Percentiles rank a stretch among this genome's conserved stretches.
Conservation (phyloP, 2,113 vertebrate species). For the Daboia siamensis region DNA sequence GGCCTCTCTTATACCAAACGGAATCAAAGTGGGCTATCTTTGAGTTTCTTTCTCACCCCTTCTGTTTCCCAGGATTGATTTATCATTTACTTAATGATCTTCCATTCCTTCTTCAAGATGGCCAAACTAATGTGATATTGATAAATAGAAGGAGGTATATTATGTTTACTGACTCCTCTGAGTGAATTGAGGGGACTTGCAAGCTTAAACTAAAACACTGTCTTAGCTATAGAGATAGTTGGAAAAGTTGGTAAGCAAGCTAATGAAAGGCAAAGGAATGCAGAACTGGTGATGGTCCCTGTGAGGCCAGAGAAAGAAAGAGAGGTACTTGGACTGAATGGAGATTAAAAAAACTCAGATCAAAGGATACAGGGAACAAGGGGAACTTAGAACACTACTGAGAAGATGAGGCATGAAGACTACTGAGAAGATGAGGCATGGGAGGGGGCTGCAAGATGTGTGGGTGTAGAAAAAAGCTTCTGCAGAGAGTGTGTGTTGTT, state of each 20-base stretch:
- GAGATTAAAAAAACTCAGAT: background rate
- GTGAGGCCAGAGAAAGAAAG: background rate
- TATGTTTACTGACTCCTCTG: background rate
- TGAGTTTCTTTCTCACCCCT: background rate
- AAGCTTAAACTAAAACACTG: background rate
- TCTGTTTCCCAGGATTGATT: background rate
- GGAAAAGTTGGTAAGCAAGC: background rate
- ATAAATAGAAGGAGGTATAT: background rate
- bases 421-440: background rate
- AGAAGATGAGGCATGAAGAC: background rate
- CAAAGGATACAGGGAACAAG: background rate
- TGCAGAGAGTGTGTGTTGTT: background rate
- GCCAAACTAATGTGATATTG: background rate
- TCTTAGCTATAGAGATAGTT: background rate
- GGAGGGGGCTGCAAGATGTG: background rate
- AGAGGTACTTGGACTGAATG: background rate
- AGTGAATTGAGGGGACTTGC: background rate
- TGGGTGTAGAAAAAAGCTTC: background rate
- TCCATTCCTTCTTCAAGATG: background rate
- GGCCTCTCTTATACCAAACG: background rate
- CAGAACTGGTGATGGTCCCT: background rate
- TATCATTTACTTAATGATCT: background rate
- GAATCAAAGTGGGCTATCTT: background rate
- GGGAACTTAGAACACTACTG: background rate
- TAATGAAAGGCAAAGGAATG: background rate